phyloP scores from a whole-genome alignment of 1,140 invertebrate species.

The Pantala flavescens region DNA sequence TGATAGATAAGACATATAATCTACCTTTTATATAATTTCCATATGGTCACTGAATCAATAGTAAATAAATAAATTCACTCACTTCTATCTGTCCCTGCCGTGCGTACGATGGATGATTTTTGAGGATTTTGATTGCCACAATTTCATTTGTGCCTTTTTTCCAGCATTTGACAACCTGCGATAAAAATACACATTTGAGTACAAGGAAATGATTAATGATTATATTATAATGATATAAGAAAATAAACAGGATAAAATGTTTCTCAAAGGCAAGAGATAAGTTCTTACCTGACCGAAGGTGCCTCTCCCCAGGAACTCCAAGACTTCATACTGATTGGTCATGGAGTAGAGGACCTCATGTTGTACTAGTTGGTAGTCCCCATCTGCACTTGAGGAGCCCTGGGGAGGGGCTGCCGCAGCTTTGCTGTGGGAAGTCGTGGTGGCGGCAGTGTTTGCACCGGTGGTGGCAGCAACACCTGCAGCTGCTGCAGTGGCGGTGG shows the following conservation, averaged over 20 bases:
- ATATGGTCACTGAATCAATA: background rate
- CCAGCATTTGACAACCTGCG: slow-evolving; percentile 96
- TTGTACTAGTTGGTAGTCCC: slow-evolving; percentile 95
- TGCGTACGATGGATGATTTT: slow-evolving; percentile 99
- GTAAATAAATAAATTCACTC: slow-evolving; percentile 22
- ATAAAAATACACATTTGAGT: slow-evolving; percentile 18
- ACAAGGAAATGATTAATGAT: no score
- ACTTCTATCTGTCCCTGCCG: slow-evolving; percentile 99
- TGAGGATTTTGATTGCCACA: slow-evolving; percentile 98
- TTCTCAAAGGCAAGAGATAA: no score
- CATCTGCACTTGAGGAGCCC: slow-evolving; percentile 66
- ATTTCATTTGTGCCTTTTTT: slow-evolving; percentile 99
- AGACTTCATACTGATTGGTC: slow-evolving; percentile 87
- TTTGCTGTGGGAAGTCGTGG: slow-evolving; percentile 72
- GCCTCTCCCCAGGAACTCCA: slow-evolving; percentile 96
- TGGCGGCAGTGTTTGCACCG: slow-evolving; percentile 32
- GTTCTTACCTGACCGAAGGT: slow-evolving; percentile 83
- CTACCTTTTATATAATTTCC: background rate
- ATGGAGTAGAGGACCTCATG: slow-evolving; percentile 96
- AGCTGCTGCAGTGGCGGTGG: slow-evolving; percentile 28
- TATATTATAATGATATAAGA: no score
- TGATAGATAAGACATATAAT: background rate
- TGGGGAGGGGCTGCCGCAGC: slow-evolving; percentile 33
- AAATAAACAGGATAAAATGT: no score
- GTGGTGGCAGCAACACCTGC: slow-evolving; percentile 25